Evolutionary conservation across 2,888 invertebrate species (phyloP), one percentile per base, ranked within the genome.

Genomic region (Lutraria lutraria): DNA sequence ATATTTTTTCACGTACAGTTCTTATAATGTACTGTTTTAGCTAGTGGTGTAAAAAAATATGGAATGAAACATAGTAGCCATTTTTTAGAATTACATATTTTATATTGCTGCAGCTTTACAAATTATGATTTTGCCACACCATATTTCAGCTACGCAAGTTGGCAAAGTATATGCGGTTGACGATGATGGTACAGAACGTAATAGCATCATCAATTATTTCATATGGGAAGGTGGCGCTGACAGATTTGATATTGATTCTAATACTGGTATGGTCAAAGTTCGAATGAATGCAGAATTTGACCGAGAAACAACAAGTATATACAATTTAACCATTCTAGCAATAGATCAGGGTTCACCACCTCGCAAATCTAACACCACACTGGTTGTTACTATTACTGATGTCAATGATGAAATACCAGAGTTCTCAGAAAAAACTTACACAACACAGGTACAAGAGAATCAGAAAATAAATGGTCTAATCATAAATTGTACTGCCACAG

Each of bases 341-440:
- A 92, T 92, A 8, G 96, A 96, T 84, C 89, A 91, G 31, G 94
- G 94, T 0, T 87, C 90, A 0, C 91, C 93, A 15, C 85, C 93
- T 12, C 85, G 82, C 60, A 94, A 93, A 15, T 93, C 93, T 19
- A 94, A 93, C 1, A 89, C 93, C 8, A 94, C 92, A 0, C 81
- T 96, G 43, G 93, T 91, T 15, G 91, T 96, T 10, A 76, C 85
- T 1, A 84, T 96, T 8, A 82, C 52, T 21, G 95, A 95, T 81
- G 93, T 95, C 21, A 96, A 96, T 85, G 95, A 96, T 89, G 93
- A 94, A 86, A 29, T 54, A 15, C 96, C 96, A 43, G 25, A 0
- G 12, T 92, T 91, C 81, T 25, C 31, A 12, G 3, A 83, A 0
- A 79, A 16, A 81, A 13, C 52, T 34, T 52, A 81, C 53, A 8